Base-by-base conservation (phyloP, 2,888 invertebrate species). In the Ectropis crepuscularia region DNA sequence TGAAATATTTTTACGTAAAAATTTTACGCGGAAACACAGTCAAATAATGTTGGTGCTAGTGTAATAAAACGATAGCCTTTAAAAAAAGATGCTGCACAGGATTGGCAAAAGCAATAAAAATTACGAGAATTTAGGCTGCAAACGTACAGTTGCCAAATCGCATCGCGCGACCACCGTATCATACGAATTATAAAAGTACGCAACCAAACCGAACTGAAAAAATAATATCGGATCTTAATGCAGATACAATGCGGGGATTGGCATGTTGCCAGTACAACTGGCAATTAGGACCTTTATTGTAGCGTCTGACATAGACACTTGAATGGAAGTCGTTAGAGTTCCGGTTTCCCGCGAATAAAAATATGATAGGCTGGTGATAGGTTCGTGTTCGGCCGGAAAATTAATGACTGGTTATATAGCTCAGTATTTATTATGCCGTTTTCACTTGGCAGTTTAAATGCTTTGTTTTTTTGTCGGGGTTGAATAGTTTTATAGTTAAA, bases 251-350 rank as follows among this genome's bases (percentile, higher is more conserved):
- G 68, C 62, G 58, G 48, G 57, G 64, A 70, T 69, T 73, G 73
- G 73, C 72, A 37, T 38, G 37, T 36, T 50, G 72, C 73, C 73
- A 73, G 53, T 65, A 64, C 60, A 61, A 65, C 65, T 67, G 68
- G 68, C 74, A 74, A 74, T 74, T 74, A 74, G 65, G 53, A 63
- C 58, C 62, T 69, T 64, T 72, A 72, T 61, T 55, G 65, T 67
- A 64, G 63, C 65, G 62, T 66, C 68, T 68, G 67, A 65, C 61
- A 65, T 45, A 38, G 63, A 58, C 63, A 66, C 66, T 69, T 60
- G 57, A 62, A 60, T 61, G 61, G 60, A 60, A 57, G 54, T 65
- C 58, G 65, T 67, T 67, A 64, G 60, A 61, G 54, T 38, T 46
- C 47, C 42, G 55, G 37, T 28, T 47, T 16, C 46, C 60, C 48